Evolutionary conservation across 2,888 invertebrate genomes (phyloP), one percentile per base, ranked within the genome.

Genomic region (Hemithea aestivaria): DNA sequence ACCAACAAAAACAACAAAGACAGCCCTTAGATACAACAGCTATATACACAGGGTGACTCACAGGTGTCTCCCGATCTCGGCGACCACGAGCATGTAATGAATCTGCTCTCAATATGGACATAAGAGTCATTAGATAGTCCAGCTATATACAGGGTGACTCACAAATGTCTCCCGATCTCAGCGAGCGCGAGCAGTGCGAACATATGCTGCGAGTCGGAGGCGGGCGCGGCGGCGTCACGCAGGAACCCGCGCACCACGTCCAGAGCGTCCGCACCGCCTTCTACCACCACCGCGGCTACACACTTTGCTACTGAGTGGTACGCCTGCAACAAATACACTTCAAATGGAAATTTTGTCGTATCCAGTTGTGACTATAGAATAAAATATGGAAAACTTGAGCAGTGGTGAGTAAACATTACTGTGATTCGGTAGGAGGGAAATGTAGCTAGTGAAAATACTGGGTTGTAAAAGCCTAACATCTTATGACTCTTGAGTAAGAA

Each of bases 241-340:
- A 95, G 89, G 73, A 85, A 84, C 1, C 78, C 76, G 48, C 82
- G 78, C 56, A 81, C 82, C 49, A 78, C 81, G 10, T 82, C 82
- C 45, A 78, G 55, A 31, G 82, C 79, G 46, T 80, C 80, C 40
- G 64, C 51, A 6, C 94, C 93, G 66, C 94, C 93, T 29, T 93
- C 92, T 34, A 95, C 92, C 7, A 96, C 96, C 36, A 99, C 90
- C 0, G 97, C 96, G 4, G 98, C 98, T 35, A 98, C 96, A 75
- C 97, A 98, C 75, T 98, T 98, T 4, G 99, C 98, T 60, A 99
- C 89, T 11, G 98, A 98, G 78, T 97, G 96, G 85, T 95, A 98
- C 9, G 98, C 97, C 85, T 93, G 90, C 48, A 16, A 39, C 20
- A 22, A 24, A 4, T 16, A 37, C 23, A 41, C 9, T 16, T 10